Base-by-base conservation (phyloP, 2,113 vertebrate species). In the Clarias batrachus region DNA sequence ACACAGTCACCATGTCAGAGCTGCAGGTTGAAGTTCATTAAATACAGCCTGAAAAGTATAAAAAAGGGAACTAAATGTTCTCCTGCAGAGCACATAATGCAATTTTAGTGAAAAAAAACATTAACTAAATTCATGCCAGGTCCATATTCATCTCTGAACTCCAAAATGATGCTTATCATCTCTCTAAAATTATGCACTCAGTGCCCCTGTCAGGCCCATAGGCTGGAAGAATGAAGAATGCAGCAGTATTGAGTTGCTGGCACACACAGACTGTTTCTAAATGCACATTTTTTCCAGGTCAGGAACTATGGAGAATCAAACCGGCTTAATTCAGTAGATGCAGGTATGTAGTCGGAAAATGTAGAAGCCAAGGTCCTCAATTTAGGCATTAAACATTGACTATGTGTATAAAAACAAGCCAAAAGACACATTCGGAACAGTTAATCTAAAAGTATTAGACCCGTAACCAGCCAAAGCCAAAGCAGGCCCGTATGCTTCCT, bases 131-230 rank as follows among this genome's bases (percentile, higher is more conserved):
- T 54, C 66, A 11, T 70, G 77, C 84, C 86, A 89, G 84, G 77
- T 79, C 63, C 52, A 82, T 84, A 87, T 90, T 88, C 84, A 89
- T 87, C 88, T 88, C 77, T 81, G 81, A 81, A 88, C 85, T 90
- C 86, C 63, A 86, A 87, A 91, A 88, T 80, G 85, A 90, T 92
- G 89, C 87, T 89, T 90, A 90, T 91, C 89, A 83, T 91, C 82
- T 88, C 77, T 85, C 81, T 83, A 78, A 85, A 90, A 90, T 88
- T 88, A 89, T 85, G 90, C 80, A 85, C 89, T 89, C 90, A 90
- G 91, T 86, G 86, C 85, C 80, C 82, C 76, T 85, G 80, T 81
- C 85, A 85, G 70, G 86, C 82, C 85, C 70, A 73, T 74, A 62
- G 71, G 63, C 77, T 80, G 82, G 80, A 88, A 62, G 78, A 89